Evolutionary conservation across 2,888 invertebrate genomes (phyloP), one percentile per base, ranked within the genome.

Genomic region (Panopea generosa): DNA sequence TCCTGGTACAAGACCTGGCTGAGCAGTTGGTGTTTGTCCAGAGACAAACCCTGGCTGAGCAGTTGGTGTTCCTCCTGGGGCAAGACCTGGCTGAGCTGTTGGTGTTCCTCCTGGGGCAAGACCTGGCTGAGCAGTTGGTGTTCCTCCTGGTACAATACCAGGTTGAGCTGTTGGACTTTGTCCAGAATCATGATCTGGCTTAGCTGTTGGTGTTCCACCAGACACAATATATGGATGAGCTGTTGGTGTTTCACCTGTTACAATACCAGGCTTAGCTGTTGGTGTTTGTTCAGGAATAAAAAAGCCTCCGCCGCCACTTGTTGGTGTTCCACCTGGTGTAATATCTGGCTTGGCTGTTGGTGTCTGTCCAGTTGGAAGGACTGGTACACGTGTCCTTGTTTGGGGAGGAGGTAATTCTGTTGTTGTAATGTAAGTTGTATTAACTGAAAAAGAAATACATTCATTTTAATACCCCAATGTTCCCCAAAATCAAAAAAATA

Each of bases 111-210:
- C 60, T 26, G 65, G 40, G 20, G 40, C 40, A 20, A 67, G 38
- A 18, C 59, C 29, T 62, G 70, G 75, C 24, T 73, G 56, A 45
- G 80, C 65, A 26, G 77, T 73, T 68, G 84, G 82, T 29, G 72
- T 66, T 22, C 71, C 72, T 11, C 74, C 71, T 49, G 62, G 26
- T 14, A 40, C 22, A 2, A 67, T 1, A 0, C 57, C 45, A 68
- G 76, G 83, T 50, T 70, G 66, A 45, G 63, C 74, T 55, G 83
- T 62, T 50, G 78, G 82, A 52, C 74, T 29, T n/a, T 72, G 53
- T 43, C 76, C 76, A 22, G 74, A 57, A n/a, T 49, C 52, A 9
- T 60, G 2, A 52, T 56, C 45, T 27, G 69, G 71, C 11, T 63
- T 40, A 11, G 66, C 70, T 43, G 77, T 77, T 61, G 77, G 74